Base-by-base conservation (phyloP, 2,888 invertebrate genomes). In the Drosophila kambysellisi region DNA sequence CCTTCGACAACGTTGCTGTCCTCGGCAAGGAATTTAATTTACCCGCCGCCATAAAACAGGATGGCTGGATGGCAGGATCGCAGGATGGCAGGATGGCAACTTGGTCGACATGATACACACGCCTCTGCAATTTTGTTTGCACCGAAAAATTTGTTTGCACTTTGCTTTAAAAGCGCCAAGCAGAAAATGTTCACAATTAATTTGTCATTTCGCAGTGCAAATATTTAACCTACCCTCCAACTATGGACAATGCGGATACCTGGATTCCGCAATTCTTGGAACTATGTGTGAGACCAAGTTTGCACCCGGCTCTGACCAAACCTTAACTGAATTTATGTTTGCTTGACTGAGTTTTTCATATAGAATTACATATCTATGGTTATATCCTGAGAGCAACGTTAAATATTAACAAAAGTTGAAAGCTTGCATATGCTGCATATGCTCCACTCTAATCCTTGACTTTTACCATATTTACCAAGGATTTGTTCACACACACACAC, bases 1-100 rank as follows among this genome's bases (percentile, higher is more conserved):
- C 25, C 39, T 29, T 25, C 52, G 43, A 29, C 43, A 43, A 70
- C 70, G 57, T 48, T 79, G 66, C 56, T 78, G 70, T 71, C 59
- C 72, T 43, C 37, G 32, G 54, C 57, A 65, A 87, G 89, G 79
- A 84, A 84, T 84, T 89, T 87, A 79, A 84, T 84, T 84, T 84
- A 67, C 72, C 87, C 74, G 74, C 79, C 81, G 63, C 59, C 79
- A 74, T 80, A 82, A 84, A 74, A 74, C 46, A n/a, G 56, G 20
- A 54, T 46, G 72, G 57, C 53, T 32, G 43, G 46, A 12, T 25
- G 15, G 25, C 25, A 48, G 25, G 25, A 25, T 25, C 1, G 25
- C 46, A n/a, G 56, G 20, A 54, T 46, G 72, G 57, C 53, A 37
- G 46, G 46, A 12, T 25, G 15, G 25, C 25, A 48, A 52, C 32